Conservation (phyloP, 2,113 vertebrate genomes). For the Alligator sinensis region DNA sequence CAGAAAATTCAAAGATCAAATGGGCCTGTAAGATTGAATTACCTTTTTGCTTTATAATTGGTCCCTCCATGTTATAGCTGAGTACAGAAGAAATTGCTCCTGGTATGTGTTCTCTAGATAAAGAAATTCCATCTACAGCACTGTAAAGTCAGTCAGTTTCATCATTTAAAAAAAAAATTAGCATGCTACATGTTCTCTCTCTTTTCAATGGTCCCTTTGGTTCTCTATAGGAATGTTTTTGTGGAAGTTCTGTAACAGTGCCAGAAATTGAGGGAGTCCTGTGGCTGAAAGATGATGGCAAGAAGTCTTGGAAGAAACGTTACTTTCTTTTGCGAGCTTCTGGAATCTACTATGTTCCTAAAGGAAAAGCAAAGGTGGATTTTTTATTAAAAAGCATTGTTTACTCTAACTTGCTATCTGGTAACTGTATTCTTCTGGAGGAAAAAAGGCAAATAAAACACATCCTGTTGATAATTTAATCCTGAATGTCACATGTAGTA, state of each 20-base stretch:
- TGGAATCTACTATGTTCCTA: conserved; percentile 97
- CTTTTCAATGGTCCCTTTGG: neutral
- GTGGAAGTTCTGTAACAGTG: conserved; percentile 94
- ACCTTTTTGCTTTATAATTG: neutral
- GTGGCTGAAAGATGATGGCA: conserved; percentile 98
- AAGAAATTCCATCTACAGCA: neutral
- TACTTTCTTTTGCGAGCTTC: conserved; percentile 97
- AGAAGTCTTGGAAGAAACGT: conserved; percentile 98
- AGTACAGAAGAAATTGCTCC: neutral
- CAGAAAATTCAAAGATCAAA: neutral
- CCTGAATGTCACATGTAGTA: neutral
- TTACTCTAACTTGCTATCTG: neutral
- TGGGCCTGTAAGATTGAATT: neutral
- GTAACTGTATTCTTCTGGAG: neutral
- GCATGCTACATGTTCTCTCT: neutral
- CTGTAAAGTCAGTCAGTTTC: neutral
- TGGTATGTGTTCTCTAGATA: neutral
- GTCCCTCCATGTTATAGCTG: neutral
- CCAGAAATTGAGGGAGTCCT: conserved; percentile 97
- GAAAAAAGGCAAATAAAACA: neutral
- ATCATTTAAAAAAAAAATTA: neutral
- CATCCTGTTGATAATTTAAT: neutral
- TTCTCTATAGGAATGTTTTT: conserved; percentile 92
- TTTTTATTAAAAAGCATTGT: neutral
- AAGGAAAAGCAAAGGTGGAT: conserved; percentile 96